Evolutionary conservation across 2,113 vertebrate genomes (phyloP).

Genomic region (Cynoglossus semilaevis): DNA sequence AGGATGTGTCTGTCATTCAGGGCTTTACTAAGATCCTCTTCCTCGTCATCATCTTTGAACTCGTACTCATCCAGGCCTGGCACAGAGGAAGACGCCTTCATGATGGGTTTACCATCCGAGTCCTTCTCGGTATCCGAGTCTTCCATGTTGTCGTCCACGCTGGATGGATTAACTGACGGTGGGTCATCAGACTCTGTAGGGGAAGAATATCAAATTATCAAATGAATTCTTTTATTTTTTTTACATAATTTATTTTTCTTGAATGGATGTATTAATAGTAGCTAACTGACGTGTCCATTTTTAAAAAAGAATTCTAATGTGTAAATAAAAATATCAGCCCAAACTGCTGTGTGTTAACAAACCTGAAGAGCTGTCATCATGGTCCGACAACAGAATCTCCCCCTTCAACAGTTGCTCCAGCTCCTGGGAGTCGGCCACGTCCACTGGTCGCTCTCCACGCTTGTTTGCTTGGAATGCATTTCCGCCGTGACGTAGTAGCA

Average conservation of each 20-base stretch:
- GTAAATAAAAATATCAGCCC: background rate
- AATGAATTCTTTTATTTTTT: background rate
- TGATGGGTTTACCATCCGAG: constrained; percentile 80
- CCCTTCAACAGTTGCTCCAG: constrained; percentile 90
- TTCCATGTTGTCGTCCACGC: constrained; percentile 89
- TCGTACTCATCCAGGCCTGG: constrained; percentile 94
- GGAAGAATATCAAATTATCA: background rate
- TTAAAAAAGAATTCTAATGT: background rate
- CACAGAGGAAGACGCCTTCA: constrained; percentile 81
- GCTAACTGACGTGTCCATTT: background rate
- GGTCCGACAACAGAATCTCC: constrained; percentile 88
- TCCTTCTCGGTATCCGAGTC: constrained; percentile 94
- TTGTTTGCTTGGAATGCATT: constrained; percentile 98
- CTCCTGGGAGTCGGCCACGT: constrained; percentile 96
- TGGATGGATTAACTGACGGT: constrained; percentile 92
- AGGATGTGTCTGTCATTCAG: constrained; percentile 89
- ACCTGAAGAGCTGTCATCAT: constrained; percentile 94
- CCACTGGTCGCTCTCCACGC: constrained; percentile 92
- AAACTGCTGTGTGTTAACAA: background rate
- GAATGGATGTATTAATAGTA: too few relatives aligned
- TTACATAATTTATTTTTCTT: too few relatives aligned
- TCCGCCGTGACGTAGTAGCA: constrained; percentile 91
- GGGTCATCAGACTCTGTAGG: constrained; percentile 91
- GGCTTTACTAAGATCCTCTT: constrained; percentile 87
- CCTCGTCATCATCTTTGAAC: constrained; percentile 91